A percentile compares a stretch with the other conserved stretches of the same genome.
Conservation (phyloP, 2,113 vertebrate genomes). For the Paradisaea rubra region DNA sequence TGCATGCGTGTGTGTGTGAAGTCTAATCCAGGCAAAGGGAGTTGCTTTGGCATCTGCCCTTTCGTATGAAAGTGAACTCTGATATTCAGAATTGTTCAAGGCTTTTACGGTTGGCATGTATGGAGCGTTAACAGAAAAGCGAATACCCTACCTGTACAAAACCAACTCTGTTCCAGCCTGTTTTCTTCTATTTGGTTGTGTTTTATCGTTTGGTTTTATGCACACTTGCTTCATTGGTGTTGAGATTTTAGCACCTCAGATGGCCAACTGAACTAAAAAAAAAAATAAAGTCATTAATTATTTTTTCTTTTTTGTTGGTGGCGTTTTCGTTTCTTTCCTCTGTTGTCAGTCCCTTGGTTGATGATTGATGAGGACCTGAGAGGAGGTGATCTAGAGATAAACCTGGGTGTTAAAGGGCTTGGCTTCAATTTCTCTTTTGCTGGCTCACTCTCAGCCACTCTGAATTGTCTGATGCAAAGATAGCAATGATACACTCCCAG, state of each 20-base stretch:
- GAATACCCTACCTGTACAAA: constrained; percentile 46
- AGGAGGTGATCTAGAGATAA: not conserved
- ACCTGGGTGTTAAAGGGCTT: not conserved
- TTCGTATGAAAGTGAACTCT: constrained; percentile 31
- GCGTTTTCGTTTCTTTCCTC: not conserved
- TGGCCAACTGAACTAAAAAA: constrained; percentile 51
- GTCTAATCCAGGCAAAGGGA: constrained; percentile 7
- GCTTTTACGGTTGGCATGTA: constrained; percentile 13
- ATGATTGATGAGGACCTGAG: not conserved
- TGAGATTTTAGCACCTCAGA: constrained; percentile 56
- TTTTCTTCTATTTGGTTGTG: constrained; percentile 43
- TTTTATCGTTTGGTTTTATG: constrained; percentile 35
- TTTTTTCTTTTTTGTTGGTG: constrained; percentile 58
- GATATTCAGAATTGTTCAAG: constrained; percentile 54
- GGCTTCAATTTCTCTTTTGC: not conserved
- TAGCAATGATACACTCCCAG: not conserved
- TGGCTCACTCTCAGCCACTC: not conserved
- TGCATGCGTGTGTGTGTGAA: constrained; percentile 7
- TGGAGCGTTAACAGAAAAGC: not conserved
- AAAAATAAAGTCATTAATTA: constrained; percentile 61
- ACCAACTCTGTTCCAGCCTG: constrained; percentile 5
- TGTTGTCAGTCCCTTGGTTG: not conserved
- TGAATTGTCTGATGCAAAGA: not conserved
- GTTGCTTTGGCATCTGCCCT: constrained; percentile 34
- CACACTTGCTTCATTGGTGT: constrained; percentile 52